phyloP scores from a whole-genome alignment of 1,140 invertebrate genomes.

The Gonatopus flavifemur region DNA sequence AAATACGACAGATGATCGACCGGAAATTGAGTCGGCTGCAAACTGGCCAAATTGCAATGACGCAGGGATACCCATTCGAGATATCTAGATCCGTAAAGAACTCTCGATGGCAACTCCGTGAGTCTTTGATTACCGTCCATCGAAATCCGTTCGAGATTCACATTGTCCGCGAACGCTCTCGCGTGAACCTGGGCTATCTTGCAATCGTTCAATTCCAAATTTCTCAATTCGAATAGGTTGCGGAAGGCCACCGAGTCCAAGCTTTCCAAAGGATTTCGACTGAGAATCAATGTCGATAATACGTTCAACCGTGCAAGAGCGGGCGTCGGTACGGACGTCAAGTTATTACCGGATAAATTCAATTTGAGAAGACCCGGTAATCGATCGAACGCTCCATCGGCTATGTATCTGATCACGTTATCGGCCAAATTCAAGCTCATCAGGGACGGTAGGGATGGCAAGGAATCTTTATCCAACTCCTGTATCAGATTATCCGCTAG shows the following conservation, averaged over 20 bases:
- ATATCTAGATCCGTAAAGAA: slow-evolving; percentile 76
- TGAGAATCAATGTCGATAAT: slow-evolving; percentile 72
- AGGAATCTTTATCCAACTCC: slow-evolving; percentile 65
- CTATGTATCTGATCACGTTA: slow-evolving; percentile 72
- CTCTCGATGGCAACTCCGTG: slow-evolving; percentile 66
- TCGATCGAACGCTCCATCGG: slow-evolving; percentile 69
- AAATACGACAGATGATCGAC: slow-evolving; percentile 71
- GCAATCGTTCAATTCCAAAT: slow-evolving; percentile 71
- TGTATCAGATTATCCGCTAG: slow-evolving; percentile 74
- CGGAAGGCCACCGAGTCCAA: slow-evolving; percentile 75
- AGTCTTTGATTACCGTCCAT: slow-evolving; percentile 76
- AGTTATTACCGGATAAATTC: slow-evolving; percentile 79
- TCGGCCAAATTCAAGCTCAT: slow-evolving; percentile 66
- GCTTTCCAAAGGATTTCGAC: slow-evolving; percentile 72
- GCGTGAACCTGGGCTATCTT: slow-evolving; percentile 69
- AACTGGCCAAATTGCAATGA: slow-evolving; percentile 69
- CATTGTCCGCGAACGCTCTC: slow-evolving; percentile 80
- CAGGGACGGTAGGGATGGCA: slow-evolving; percentile 70
- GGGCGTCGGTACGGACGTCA: slow-evolving; percentile 74
- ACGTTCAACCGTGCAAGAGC: slow-evolving; percentile 74
- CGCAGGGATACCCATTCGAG: slow-evolving; percentile 69
- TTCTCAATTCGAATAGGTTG: slow-evolving; percentile 75
- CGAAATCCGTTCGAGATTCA: slow-evolving; percentile 75
- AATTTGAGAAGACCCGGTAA: slow-evolving; percentile 70
- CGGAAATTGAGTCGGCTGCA: slow-evolving; percentile 78